Percentiles rank a stretch among this genome's conserved stretches.
phyloP scores from a whole-genome alignment of 2,797 vertebrate genomes.

The Pampus argenteus region DNA sequence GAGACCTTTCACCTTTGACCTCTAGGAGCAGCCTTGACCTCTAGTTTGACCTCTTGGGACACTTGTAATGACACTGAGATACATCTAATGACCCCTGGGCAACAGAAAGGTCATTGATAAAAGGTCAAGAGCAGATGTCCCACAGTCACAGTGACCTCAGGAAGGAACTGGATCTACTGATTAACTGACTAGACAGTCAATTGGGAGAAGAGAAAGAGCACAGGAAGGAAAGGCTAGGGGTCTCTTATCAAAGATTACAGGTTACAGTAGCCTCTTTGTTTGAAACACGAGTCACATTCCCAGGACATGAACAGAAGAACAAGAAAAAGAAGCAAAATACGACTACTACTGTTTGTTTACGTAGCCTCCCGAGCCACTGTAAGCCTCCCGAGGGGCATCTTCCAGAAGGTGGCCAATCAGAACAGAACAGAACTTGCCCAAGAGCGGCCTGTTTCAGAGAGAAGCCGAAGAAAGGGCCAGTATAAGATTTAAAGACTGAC shows the following conservation, averaged over 20 bases:
- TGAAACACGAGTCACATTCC: slow-evolving; percentile 9
- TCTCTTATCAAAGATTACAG: slow-evolving; percentile 55
- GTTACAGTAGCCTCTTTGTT: slow-evolving; percentile 19
- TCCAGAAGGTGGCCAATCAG: not conserved
- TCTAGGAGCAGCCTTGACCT: slow-evolving; percentile 57
- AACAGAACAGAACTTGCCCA: too few species aligned
- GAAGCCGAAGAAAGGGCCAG: not conserved
- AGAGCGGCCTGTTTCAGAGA: not conserved
- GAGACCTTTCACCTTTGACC: slow-evolving; percentile 65
- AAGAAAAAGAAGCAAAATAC: too few species aligned
- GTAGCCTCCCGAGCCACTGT: too few species aligned
- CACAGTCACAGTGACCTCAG: slow-evolving; percentile 39
- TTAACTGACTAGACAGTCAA: slow-evolving; percentile 54
- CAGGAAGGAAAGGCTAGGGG: not conserved
- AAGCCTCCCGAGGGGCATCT: not conserved
- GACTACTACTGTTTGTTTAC: too few species aligned
- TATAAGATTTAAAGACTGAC: too few species aligned
- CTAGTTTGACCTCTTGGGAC: slow-evolving; percentile 59
- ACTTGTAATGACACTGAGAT: slow-evolving; percentile 62
- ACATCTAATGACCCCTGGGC: slow-evolving; percentile 65
- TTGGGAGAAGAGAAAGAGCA: slow-evolving; percentile 4
- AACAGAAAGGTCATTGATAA: slow-evolving; percentile 48
- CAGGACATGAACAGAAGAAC: not conserved
- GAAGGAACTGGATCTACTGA: slow-evolving; percentile 48
- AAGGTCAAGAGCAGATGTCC: slow-evolving; percentile 74